A percentile compares a stretch with the other conserved stretches of the same genome.
Conservation (phyloP, 2,113 vertebrate genomes). For the Lethenteron reissneri region DNA sequence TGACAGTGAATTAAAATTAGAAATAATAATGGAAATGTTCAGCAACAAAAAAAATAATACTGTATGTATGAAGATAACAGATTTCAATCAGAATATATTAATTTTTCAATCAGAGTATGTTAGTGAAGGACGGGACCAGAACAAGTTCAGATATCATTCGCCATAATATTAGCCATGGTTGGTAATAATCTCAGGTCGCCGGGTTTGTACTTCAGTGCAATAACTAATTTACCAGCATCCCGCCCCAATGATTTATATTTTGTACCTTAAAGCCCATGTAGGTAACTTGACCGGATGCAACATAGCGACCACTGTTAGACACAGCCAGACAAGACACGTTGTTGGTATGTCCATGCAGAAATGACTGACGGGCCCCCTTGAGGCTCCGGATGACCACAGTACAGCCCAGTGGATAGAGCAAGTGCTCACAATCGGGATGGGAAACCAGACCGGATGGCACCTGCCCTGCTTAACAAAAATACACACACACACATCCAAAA, state of each 20-base stretch:
- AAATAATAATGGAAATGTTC: no score
- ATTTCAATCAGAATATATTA: no score
- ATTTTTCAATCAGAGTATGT: no score
- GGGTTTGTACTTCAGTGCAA: no score
- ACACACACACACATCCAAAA: background rate
- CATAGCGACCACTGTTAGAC: constrained; percentile 33
- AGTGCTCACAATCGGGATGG: constrained; percentile 43
- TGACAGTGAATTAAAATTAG: no score
- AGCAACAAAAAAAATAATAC: no score
- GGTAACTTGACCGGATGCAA: constrained; percentile 63
- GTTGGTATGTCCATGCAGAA: constrained; percentile 53
- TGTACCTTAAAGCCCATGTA: constrained; percentile 55
- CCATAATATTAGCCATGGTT: no score
- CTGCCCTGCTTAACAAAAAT: constrained; percentile 25
- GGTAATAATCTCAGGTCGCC: no score
- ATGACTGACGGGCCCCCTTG: constrained; percentile 29
- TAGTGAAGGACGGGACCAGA: no score
- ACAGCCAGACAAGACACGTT: constrained; percentile 46
- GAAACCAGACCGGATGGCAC: constrained; percentile 37
- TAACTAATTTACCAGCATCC: no score
- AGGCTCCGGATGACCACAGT: constrained; percentile 43
- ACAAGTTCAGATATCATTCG: no score
- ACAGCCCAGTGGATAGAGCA: constrained; percentile 57
- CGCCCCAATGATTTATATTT: background rate
- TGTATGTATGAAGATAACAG: no score